Evolutionary conservation across 2,797 vertebrate genomes (phyloP), one percentile per base, ranked within the genome.

Genomic region (Tamandua tetradactyla): DNA sequence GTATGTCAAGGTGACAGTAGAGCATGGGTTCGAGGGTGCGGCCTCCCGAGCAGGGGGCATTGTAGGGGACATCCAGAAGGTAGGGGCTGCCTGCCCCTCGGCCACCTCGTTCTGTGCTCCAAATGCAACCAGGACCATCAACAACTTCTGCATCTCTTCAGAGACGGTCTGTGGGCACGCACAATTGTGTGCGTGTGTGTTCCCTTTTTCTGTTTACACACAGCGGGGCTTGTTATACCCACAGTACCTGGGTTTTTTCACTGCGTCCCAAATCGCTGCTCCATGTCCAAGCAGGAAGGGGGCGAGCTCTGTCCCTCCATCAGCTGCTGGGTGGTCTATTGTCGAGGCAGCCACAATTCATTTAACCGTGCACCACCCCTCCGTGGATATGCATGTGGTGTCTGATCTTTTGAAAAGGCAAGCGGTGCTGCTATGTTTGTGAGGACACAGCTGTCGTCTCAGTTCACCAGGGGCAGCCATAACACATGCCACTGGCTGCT

Each of bases 401-500:
- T 66, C 80, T 2, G 2, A 35, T 10, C 44, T 37, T 68, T 13
- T 37, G 44, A 68, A 18, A 37, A n/a, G 0, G 15, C 15, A 7
- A 22, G 52, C 2, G 7, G 20, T 4, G 57, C 4, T 11, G 10
- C 22, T 0, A 1, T 4, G 27, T 64, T 7, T 5, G 1, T 5
- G 2, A 13, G 17, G 2, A 13, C 5, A 0, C 55, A 47, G 47
- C 10, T 47, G 47, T 13, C 13, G 47, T 11, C 47, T 13, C 47
- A 47, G 47, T 11, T 11, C 11, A 11, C 44, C 44, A 47, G 44
- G 44, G 44, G 7, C 44, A 6, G 44, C 47, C n/a, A n/a, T n/a
- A n/a, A n/a, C n/a, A n/a, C n/a, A n/a, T n/a, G n/a, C n/a, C n/a
- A n/a, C n/a, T n/a, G n/a, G n/a, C n/a, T n/a, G 13, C 13, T 13